phyloP scores from a whole-genome alignment of 2,888 invertebrate genomes.

The Seira musarum region DNA sequence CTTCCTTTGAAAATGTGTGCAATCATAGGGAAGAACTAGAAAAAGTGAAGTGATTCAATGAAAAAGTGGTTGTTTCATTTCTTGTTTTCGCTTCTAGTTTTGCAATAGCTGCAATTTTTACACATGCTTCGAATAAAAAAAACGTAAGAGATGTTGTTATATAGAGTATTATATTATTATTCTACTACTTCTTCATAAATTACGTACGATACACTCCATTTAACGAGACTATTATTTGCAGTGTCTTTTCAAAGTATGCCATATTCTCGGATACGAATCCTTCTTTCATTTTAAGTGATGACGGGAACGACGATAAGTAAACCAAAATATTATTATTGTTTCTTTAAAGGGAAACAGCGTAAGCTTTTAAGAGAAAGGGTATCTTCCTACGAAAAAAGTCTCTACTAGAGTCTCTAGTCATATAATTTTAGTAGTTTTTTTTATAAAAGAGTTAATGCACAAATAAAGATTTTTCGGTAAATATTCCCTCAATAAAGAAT shows the following conservation, averaged over 20 bases:
- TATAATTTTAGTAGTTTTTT: neutral
- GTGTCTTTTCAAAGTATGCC: no score
- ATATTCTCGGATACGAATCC: no score
- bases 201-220: no score
- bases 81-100: neutral
- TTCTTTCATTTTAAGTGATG: no score
- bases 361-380: neutral
- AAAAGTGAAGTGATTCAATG: neutral
- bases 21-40: neutral
- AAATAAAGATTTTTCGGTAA: neutral
- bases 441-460: neutral
- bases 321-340: neutral
- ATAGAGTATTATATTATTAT: no score
- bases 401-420: neutral
- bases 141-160: no score
- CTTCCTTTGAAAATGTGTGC: neutral
- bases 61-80: neutral
- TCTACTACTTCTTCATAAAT: no score
- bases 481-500: no score
- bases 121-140: no score
- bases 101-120: no score
- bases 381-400: neutral
- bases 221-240: no score
- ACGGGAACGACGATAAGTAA: no score
- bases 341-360: neutral